Percentiles rank a stretch among this genome's conserved stretches.
phyloP scores from a whole-genome alignment of 2,113 vertebrate species.

The Lagenorhynchus albirostris region DNA sequence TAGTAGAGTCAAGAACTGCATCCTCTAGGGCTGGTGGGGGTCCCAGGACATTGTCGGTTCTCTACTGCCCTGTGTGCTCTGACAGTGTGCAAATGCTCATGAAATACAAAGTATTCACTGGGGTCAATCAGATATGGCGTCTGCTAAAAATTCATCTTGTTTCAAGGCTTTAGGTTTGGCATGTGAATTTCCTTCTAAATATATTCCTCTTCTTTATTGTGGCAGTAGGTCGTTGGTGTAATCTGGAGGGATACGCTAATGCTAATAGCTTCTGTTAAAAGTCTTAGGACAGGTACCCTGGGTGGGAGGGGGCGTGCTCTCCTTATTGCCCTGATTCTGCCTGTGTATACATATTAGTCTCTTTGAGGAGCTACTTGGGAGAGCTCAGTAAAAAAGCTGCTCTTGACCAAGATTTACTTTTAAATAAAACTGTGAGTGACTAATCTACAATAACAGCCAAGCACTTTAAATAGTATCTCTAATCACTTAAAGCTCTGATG shows the following conservation, averaged over 20 bases:
- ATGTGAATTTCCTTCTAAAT: neutral
- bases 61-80: neutral
- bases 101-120: neutral
- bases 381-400: neutral
- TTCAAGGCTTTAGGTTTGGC: neutral
- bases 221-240: neutral
- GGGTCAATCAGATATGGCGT: neutral
- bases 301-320: neutral
- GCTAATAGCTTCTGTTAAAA: neutral
- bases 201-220: accelerated
- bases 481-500: neutral
- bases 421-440: neutral
- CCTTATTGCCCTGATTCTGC: neutral
- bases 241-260: neutral
- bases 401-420: constrained; percentile 8
- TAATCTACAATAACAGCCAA: neutral
- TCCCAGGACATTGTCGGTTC: neutral
- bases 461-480: neutral
- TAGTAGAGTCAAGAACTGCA: neutral
- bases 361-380: neutral
- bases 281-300: neutral
- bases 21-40: neutral
- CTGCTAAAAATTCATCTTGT: neutral
- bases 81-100: accelerated
- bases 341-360: neutral